Conservation (phyloP, 2,113 vertebrate species). For the Gymnarchus niloticus region DNA sequence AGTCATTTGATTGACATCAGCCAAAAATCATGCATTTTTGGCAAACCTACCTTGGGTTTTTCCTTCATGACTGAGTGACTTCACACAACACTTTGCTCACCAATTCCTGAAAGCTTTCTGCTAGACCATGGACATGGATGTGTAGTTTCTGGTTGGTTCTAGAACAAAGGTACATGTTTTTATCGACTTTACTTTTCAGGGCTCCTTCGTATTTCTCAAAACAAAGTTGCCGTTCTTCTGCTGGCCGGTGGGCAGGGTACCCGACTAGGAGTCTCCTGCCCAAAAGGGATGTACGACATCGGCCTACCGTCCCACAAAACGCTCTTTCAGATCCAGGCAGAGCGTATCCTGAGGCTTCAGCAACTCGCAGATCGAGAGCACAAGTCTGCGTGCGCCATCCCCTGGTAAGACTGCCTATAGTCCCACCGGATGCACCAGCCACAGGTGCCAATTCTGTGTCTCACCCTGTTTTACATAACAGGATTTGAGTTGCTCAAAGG, state of each 20-base stretch:
- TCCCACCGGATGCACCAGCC: neutral
- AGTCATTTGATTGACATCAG: neutral
- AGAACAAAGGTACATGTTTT: neutral
- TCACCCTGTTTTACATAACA: neutral
- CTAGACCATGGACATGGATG: neutral
- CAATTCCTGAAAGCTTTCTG: neutral
- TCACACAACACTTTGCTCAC: neutral
- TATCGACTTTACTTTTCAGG: conserved; percentile 40
- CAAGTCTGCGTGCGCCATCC: conserved; percentile 57
- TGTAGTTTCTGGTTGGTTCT: neutral
- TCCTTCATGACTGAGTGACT: neutral
- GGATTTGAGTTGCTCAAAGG: neutral
- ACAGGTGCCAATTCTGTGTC: neutral
- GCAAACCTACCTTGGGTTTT: neutral
- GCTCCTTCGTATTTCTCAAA: conserved; percentile 56
- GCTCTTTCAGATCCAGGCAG: conserved; percentile 75
- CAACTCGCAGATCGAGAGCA: conserved; percentile 59
- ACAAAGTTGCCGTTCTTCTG: conserved; percentile 66
- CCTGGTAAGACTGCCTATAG: conserved; percentile 56
- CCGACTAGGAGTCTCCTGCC: conserved; percentile 68
- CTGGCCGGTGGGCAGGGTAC: conserved; percentile 74
- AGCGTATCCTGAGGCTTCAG: conserved; percentile 69
- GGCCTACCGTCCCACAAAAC: conserved; percentile 68
- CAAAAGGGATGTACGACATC: conserved; percentile 76
- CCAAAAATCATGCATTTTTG: neutral